phyloP scores from a whole-genome alignment of 2,797 vertebrate genomes.

The Lacerta bilineata region DNA sequence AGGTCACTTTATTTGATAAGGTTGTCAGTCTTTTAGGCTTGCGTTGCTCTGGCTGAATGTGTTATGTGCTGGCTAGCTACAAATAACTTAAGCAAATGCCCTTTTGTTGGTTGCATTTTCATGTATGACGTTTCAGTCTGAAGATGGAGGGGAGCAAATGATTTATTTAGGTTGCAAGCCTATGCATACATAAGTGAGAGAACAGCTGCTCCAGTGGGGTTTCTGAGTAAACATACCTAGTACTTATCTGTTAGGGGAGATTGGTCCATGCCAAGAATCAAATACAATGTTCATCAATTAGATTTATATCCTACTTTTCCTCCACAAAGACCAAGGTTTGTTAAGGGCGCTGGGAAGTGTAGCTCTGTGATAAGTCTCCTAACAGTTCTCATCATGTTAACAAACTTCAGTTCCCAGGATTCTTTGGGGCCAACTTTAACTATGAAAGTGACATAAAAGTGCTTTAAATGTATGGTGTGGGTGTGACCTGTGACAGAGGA shows the following conservation, averaged over 20 bases:
- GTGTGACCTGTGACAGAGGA: too few relatives aligned
- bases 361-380: too few relatives aligned
- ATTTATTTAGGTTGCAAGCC: not conserved
- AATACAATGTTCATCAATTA: not conserved
- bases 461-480: too few relatives aligned
- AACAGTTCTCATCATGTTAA: too few relatives aligned
- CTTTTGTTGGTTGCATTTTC: slow-evolving; percentile 1
- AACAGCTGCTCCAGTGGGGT: not conserved
- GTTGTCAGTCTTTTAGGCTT: not conserved
- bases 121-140: not conserved
- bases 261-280: not conserved
- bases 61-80: not conserved
- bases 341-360: too few relatives aligned
- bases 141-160: not conserved
- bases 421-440: too few relatives aligned
- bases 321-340: not conserved
- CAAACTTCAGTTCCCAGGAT: too few relatives aligned
- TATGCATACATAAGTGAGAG: not conserved
- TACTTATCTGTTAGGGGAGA: not conserved
- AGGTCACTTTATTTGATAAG: not conserved
- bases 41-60: not conserved
- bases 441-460: too few relatives aligned
- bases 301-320: not conserved
- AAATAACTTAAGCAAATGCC: not conserved
- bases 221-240: not conserved